phyloP scores from a whole-genome alignment of 2,888 invertebrate genomes.

The Meganola albula region DNA sequence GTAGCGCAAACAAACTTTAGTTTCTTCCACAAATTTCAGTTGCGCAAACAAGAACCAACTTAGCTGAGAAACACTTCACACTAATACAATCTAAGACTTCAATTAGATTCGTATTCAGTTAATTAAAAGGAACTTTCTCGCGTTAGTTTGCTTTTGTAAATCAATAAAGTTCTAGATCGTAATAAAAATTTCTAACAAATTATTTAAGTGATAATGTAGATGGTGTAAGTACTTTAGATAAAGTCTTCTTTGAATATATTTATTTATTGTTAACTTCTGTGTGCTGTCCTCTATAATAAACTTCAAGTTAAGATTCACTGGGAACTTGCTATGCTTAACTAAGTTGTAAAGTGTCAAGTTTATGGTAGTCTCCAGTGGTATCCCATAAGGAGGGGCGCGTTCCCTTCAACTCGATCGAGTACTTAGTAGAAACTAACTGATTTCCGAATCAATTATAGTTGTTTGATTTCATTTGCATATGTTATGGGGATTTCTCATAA shows the following conservation, averaged over 20 bases:
- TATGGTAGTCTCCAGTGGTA: constrained; percentile 22
- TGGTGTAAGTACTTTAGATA: too few relatives aligned
- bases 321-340: constrained; percentile 20
- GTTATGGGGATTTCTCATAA: too few relatives aligned
- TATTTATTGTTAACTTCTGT: too few relatives aligned
- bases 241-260: too few relatives aligned
- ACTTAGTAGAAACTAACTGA: constrained; percentile 17
- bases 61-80: constrained; percentile 16
- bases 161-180: too few relatives aligned
- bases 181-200: too few relatives aligned
- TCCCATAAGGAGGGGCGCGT: constrained; percentile 19
- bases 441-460: constrained; percentile 11
- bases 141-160: too few relatives aligned
- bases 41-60: constrained; percentile 40
- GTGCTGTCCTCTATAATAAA: too few relatives aligned
- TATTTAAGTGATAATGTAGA: too few relatives aligned
- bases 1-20: constrained; percentile 67
- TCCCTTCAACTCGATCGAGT: constrained; percentile 23
- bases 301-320: constrained; percentile 8
- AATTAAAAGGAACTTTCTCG: constrained; percentile 8
- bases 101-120: constrained; percentile 17
- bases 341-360: constrained; percentile 31
- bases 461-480: constrained; percentile 4
- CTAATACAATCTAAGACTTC: constrained; percentile 19
- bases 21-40: constrained; percentile 57